phyloP scores from a whole-genome alignment of 1,140 invertebrate genomes.

The Gonatopus flavifemur region DNA sequence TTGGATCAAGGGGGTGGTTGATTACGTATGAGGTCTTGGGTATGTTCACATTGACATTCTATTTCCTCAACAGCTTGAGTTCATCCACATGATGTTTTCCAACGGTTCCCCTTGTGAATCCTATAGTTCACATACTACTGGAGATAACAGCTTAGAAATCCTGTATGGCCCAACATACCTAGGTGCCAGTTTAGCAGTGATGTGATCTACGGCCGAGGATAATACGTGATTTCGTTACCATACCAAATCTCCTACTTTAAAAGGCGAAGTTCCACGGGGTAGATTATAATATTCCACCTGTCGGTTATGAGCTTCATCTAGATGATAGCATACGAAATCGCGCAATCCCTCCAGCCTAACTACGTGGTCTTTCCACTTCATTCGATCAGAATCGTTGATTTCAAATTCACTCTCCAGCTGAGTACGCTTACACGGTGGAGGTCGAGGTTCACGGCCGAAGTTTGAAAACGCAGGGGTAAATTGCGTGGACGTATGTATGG shows the following conservation, averaged over 20 bases:
- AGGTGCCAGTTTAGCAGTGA: not conserved
- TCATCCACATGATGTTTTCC: too few relatives aligned
- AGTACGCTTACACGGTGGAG: not conserved
- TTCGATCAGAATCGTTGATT: not conserved
- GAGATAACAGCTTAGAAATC: too few relatives aligned
- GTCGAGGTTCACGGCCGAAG: not conserved
- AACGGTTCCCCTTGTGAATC: too few relatives aligned
- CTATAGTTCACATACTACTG: too few relatives aligned
- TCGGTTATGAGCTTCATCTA: not conserved
- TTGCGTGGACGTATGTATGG: too few relatives aligned
- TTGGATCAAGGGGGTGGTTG: too few relatives aligned
- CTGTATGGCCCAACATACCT: conserved; percentile 7
- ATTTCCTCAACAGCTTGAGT: too few relatives aligned
- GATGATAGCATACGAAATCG: not conserved
- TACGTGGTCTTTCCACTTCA: conserved; percentile 10
- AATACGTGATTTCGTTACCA: not conserved
- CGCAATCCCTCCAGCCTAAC: conserved; percentile 2
- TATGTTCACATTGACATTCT: too few relatives aligned
- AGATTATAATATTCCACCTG: conserved; percentile 8
- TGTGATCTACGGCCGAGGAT: not conserved
- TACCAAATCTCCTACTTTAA: conserved; percentile 6
- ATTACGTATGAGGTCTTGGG: too few relatives aligned
- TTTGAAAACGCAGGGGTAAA: too few relatives aligned
- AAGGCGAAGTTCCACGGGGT: not conserved
- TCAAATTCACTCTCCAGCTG: not conserved